Conservation (phyloP, 2,888 invertebrate genomes). For the Subacronicta megacephala region DNA sequence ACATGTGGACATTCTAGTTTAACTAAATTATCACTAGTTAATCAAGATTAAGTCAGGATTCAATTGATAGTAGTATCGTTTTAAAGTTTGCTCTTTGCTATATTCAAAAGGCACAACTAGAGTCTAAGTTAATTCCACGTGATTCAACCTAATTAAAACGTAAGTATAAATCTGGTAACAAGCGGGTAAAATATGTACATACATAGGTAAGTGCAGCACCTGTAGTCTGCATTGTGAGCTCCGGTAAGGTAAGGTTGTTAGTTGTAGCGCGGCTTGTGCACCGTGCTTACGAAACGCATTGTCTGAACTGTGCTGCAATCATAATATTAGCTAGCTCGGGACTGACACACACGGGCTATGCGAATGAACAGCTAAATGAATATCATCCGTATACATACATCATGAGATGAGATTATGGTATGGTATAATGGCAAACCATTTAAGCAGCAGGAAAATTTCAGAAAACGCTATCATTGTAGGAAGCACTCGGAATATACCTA, state of each 20-base stretch:
- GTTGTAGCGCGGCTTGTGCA: slow-evolving; percentile 1
- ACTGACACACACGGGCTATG: slow-evolving; percentile 18
- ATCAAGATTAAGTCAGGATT: no score
- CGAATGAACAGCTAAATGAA: background rate
- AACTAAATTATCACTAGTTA: no score
- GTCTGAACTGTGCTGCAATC: slow-evolving; percentile 31
- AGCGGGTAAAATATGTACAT: background rate
- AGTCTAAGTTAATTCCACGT: no score
- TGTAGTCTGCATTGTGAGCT: background rate
- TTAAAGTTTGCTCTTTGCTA: no score
- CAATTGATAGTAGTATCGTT: no score
- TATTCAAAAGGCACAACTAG: no score
- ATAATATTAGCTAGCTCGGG: slow-evolving; percentile 27
- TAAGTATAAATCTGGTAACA: background rate
- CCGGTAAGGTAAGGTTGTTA: background rate
- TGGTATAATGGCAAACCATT: no score
- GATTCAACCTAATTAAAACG: background rate
- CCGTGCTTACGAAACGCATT: slow-evolving; percentile 22
- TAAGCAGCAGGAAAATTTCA: no score
- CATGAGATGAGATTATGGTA: no score
- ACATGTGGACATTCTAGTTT: no score
- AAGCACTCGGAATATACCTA: no score
- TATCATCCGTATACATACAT: background rate
- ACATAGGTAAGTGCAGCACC: background rate
- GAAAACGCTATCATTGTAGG: no score